Evolutionary conservation across 2,113 vertebrate species (phyloP).

Genomic region (Podarcis raffonei): DNA sequence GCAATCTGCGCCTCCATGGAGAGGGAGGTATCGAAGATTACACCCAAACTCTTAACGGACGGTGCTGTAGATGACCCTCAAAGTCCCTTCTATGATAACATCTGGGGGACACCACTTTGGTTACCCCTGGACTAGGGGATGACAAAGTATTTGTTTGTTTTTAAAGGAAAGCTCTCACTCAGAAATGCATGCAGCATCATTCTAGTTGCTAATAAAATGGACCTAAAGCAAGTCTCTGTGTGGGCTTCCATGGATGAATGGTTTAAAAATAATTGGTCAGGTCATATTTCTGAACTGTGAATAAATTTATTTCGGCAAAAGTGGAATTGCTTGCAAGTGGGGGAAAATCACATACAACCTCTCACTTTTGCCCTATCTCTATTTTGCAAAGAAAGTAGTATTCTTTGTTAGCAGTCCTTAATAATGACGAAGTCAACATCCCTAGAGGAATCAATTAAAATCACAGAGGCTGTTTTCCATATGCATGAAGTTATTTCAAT

Average conservation of each 20-base stretch:
- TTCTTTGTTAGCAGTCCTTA: not conserved
- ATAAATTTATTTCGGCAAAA: not conserved
- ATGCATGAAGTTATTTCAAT: conserved; percentile 27
- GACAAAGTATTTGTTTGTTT: too few species aligned
- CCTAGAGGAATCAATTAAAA: not conserved
- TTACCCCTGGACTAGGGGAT: too few species aligned
- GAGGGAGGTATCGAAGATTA: too few species aligned
- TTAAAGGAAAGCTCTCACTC: too few species aligned
- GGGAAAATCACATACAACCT: not conserved
- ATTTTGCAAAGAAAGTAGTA: not conserved
- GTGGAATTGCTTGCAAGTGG: not conserved
- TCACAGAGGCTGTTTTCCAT: conserved; percentile 18
- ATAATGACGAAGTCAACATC: not conserved
- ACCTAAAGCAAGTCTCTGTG: not conserved
- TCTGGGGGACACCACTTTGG: too few species aligned
- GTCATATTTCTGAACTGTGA: not conserved
- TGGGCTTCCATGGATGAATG: not conserved
- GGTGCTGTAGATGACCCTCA: too few species aligned
- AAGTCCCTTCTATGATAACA: too few species aligned
- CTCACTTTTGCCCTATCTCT: not conserved
- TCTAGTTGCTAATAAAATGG: not conserved
- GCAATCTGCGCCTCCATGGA: too few species aligned
- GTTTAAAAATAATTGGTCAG: conserved; percentile 24
- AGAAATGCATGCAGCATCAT: too few species aligned
- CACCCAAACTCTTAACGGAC: too few species aligned